phyloP scores from a whole-genome alignment of 2,797 vertebrate genomes.

The Dallia pectoralis region DNA sequence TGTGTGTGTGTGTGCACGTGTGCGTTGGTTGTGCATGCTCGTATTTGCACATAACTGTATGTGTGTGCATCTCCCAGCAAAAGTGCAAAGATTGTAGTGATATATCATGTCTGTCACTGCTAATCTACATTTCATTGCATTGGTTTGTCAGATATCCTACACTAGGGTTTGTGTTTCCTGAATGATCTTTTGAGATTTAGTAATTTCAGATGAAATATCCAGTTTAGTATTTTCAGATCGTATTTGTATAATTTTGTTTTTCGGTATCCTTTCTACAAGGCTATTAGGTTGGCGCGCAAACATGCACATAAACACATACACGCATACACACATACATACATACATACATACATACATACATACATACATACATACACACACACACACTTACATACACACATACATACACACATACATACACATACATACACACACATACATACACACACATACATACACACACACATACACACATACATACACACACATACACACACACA shows the following conservation, averaged over 20 bases:
- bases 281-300: neutral
- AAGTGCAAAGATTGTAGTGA: neutral
- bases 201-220: neutral
- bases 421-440: neutral
- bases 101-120: neutral
- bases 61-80: too few relatives aligned
- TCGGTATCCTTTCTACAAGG: too few relatives aligned
- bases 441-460: neutral
- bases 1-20: too few relatives aligned
- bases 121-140: neutral
- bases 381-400: neutral
- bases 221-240: neutral
- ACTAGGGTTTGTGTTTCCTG: neutral
- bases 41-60: too few relatives aligned
- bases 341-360: too few relatives aligned
- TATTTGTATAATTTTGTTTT: neutral
- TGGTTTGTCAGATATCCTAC: neutral
- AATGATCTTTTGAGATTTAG: neutral
- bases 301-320: neutral
- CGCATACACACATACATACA: neutral
- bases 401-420: neutral
- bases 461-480: neutral
- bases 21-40: neutral
- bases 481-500: neutral
- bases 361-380: neutral